Conservation (phyloP, 1,140 invertebrate genomes). For the Bombyx mori region DNA sequence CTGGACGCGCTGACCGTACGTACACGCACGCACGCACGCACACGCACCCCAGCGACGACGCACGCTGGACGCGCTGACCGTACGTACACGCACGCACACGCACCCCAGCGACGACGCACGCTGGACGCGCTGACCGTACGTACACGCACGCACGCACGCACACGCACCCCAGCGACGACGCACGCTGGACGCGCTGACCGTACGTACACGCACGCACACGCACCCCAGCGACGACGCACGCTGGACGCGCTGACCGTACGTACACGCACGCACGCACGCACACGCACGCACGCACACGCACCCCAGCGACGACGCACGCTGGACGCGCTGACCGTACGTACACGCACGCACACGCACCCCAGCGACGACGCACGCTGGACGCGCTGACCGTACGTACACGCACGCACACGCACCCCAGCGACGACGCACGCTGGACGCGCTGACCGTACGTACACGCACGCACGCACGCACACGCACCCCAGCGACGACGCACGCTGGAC, state of each 20-base stretch:
- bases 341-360: slow-evolving; percentile 82
- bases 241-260: too few species aligned
- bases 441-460: too few species aligned
- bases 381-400: slow-evolving; percentile 76
- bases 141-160: slow-evolving; percentile 1
- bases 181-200: slow-evolving; percentile 77
- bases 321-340: neutral
- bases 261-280: slow-evolving; percentile 59
- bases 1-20: too few species aligned
- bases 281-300: neutral
- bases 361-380: slow-evolving; percentile 94
- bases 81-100: neutral
- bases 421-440: neutral
- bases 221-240: too few species aligned
- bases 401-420: slow-evolving; percentile 68
- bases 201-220: slow-evolving; percentile 75
- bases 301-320: neutral
- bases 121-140: neutral
- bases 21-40: neutral
- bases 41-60: neutral
- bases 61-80: too few species aligned
- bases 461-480: neutral
- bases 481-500: too few species aligned
- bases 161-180: slow-evolving; percentile 97
- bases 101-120: neutral